Conservation (phyloP, 2,888 invertebrate species). For the Dolomedes plantarius region DNA sequence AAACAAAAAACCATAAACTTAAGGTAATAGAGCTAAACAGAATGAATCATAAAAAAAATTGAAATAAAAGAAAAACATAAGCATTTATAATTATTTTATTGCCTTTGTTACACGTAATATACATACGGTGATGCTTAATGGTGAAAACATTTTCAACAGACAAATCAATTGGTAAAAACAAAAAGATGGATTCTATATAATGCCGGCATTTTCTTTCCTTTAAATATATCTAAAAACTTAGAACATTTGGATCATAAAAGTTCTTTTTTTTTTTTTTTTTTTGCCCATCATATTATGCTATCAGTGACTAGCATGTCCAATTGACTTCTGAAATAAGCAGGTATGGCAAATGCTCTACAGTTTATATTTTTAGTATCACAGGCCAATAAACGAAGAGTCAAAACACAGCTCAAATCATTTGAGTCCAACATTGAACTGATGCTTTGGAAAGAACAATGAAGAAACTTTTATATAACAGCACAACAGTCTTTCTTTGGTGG, state of each 20-base stretch:
- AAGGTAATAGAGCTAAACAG: too few relatives aligned
- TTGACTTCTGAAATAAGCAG: conserved; percentile 56
- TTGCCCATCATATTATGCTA: conserved; percentile 23
- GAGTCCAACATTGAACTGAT: neutral
- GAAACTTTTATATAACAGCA: neutral
- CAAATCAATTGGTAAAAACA: conserved; percentile 54
- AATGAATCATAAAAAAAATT: too few relatives aligned
- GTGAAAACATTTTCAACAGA: conserved; percentile 66
- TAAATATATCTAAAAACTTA: conserved; percentile 40
- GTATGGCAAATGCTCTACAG: conserved; percentile 36
- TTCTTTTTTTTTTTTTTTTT: neutral
- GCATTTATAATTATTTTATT: conserved; percentile 66
- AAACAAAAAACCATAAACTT: too few relatives aligned
- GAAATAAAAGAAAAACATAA: conserved; percentile 5
- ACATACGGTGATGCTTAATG: conserved; percentile 58
- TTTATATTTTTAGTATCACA: conserved; percentile 60
- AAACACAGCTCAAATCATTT: conserved; percentile 25
- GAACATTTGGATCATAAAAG: conserved; percentile 27
- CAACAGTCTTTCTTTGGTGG: conserved; percentile 21
- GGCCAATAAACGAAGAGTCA: conserved; percentile 60
- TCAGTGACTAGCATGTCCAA: conserved; percentile 58
- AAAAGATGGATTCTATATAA: conserved; percentile 49
- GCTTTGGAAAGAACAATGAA: neutral
- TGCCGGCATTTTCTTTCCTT: conserved; percentile 37
- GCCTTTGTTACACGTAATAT: conserved; percentile 70